These are phyloP conservation scores for Schizopygopsis pylzovi DNA, from an alignment of 2,797 vertebrate genomes.

Conservation along the genomic window DNA sequence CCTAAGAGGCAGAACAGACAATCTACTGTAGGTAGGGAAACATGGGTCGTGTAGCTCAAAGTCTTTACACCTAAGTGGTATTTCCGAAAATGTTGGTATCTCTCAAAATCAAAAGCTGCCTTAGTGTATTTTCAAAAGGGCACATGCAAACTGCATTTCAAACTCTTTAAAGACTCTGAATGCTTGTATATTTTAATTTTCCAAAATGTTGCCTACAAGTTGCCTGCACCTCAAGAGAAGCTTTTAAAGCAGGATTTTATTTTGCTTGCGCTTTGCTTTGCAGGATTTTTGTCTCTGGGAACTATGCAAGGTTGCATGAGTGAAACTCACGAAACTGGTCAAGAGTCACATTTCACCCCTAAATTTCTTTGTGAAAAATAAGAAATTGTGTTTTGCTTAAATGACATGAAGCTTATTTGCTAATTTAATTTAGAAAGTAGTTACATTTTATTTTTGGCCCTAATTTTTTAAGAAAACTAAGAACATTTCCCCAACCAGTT, in stretches of 20 bases:
- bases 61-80: conserved; percentile 54
- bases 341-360: conserved; percentile 14
- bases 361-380: not conserved
- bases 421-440: not conserved
- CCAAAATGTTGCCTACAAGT: conserved; percentile 37
- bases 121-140: conserved; percentile 61
- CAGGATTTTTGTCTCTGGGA: conserved; percentile 49
- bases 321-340: conserved; percentile 39
- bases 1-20: conserved; percentile 61
- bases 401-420: not conserved
- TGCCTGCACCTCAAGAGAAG: conserved; percentile 48
- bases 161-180: conserved; percentile 51
- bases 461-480: not conserved
- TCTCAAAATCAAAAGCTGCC: conserved; percentile 60
- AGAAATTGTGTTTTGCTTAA: not conserved
- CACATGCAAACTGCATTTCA: conserved; percentile 56
- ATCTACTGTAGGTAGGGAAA: conserved; percentile 57
- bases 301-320: conserved; percentile 62
- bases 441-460: not conserved
- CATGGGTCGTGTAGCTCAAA: conserved; percentile 44
- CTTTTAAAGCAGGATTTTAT: conserved; percentile 50
- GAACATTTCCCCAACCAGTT: not conserved
- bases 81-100: conserved; percentile 55
- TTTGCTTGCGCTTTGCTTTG: conserved; percentile 44
- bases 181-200: conserved; percentile 31